Evolutionary conservation across 2,797 vertebrate species (phyloP).

Genomic region (Alauda arvensis): DNA sequence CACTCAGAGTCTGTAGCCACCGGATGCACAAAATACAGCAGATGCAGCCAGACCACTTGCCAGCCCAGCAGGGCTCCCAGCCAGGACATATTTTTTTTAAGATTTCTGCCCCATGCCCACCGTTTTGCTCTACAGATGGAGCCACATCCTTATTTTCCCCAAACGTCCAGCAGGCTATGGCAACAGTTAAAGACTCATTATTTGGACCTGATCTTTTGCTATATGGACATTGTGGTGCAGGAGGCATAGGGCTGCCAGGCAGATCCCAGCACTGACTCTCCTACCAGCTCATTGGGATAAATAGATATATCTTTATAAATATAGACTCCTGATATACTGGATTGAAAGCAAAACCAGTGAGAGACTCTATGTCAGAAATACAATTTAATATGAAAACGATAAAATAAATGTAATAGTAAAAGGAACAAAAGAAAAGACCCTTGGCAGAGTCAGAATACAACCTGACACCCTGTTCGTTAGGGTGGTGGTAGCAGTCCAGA

Average conservation of each 20-base stretch:
- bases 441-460: too few species aligned
- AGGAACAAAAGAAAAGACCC: too few species aligned
- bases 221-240: rapidly evolving
- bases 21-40: neutral
- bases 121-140: neutral
- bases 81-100: neutral
- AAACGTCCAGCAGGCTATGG: rapidly evolving
- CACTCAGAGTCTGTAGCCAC: neutral
- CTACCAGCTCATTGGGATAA: neutral
- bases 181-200: neutral
- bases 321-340: too few species aligned
- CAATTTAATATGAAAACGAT: too few species aligned
- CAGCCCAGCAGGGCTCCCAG: neutral
- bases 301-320: too few species aligned
- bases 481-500: too few species aligned
- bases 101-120: neutral
- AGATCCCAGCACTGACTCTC: neutral
- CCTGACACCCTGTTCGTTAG: too few species aligned
- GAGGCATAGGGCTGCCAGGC: neutral
- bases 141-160: neutral
- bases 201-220: neutral
- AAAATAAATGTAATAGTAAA: too few species aligned
- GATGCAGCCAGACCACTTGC: neutral
- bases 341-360: too few species aligned
- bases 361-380: too few species aligned